A percentile compares a stretch with the other conserved stretches of the same genome.
These are phyloP conservation scores for Myotis myotis DNA, from an alignment of 2,797 vertebrate genomes.

Conservation along the genomic window DNA sequence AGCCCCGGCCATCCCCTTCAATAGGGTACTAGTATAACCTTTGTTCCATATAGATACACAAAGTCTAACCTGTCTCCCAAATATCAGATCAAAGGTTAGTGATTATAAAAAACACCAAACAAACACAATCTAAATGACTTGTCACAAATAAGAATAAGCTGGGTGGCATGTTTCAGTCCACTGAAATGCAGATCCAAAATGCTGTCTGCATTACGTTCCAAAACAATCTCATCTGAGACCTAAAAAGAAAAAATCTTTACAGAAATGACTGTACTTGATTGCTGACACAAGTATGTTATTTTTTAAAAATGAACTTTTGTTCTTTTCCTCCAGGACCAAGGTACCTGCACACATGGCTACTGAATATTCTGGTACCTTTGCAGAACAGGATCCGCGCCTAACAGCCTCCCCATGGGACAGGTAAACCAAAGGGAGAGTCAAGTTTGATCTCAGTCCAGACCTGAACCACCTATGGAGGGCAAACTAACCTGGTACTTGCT, in stretches of 20 bases:
- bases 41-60: background rate
- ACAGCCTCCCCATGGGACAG: constrained; percentile 46
- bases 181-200: constrained; percentile 34
- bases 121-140: constrained; percentile 5
- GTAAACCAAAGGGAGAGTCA: constrained; percentile 63
- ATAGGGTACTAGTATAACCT: background rate
- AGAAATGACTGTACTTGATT: constrained; percentile 46
- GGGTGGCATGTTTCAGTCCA: constrained; percentile 31
- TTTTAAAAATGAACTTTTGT: constrained; percentile 55
- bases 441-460: constrained; percentile 59
- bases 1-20: background rate
- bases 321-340: constrained; percentile 55
- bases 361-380: constrained; percentile 59
- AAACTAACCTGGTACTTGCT: constrained; percentile 46
- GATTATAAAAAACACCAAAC: background rate
- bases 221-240: constrained; percentile 43
- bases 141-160: constrained; percentile 11
- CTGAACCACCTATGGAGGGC: constrained; percentile 48
- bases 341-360: constrained; percentile 46
- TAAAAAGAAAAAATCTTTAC: background rate
- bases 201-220: background rate
- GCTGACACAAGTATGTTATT: constrained; percentile 52
- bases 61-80: background rate
- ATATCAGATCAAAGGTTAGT: background rate
- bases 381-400: constrained; percentile 41